Evolutionary conservation across 2,113 vertebrate species (phyloP), one percentile per base, ranked within the genome.

Genomic region (Phylloscopus trochilus): DNA sequence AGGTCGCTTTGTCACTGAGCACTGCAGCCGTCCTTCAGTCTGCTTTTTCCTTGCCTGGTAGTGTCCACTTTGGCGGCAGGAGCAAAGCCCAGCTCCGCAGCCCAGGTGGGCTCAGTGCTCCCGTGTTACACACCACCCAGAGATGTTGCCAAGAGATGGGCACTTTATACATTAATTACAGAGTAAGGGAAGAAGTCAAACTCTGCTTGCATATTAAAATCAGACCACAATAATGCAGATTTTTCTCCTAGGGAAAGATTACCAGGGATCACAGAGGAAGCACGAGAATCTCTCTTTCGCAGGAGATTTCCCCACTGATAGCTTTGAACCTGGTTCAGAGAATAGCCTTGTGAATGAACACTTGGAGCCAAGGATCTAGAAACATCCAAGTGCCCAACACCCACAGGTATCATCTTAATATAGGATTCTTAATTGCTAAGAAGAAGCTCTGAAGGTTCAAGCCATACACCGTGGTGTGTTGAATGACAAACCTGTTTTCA

Each of bases 131-230:
- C 74, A 74, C 27, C n/a, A 41, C 4, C 30, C 2, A 2, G 68
- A 79, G 87, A 79, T 60, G 84, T 2, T 68, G 83, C 95, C 37
- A 22, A 52, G 44, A 89, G 67, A 77, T 78, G 66, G 33, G 66
- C 75, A 62, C 51, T 92, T 92, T 58, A 66, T 62, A 53, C 55
- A 82, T 91, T 83, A 94, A 92, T 92, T 91, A 93, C 68, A 77
- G 87, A 89, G 67, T n/a, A 66, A 89, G 46, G 26, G 44, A 93
- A 96, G 69, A 63, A 96, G 88, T 84, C 55, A 73, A 80, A 76
- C 46, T 83, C 78, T 35, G 23, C 84, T 84, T 87, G 60, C 49
- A 75, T 93, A 93, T 92, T 93, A 82, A 94, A 96, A 93, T 84
- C 41, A 82, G 77, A 64, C 35, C 69, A 79, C 73, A 51, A 56